Percentiles rank a stretch among this genome's conserved stretches.
These are phyloP conservation scores for Sigmodon hispidus DNA, from an alignment of 2,113 vertebrate species.

Conservation along the genomic window DNA sequence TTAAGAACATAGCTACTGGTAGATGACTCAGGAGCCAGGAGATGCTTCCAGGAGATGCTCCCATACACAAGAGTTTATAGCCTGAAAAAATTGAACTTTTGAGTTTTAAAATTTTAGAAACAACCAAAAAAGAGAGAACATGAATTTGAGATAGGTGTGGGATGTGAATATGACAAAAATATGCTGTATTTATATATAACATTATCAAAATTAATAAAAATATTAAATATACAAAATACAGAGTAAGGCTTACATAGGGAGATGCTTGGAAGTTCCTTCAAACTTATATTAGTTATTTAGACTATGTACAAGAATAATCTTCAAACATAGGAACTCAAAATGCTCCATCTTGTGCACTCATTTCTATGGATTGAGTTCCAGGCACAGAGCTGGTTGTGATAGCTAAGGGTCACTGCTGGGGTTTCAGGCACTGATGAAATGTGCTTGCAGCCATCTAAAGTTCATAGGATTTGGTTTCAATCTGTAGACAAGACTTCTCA, in stretches of 20 bases:
- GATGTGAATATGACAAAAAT: background rate
- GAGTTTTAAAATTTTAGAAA: background rate
- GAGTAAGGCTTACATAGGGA: background rate
- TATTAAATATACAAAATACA: background rate
- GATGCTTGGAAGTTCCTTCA: background rate
- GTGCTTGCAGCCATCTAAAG: background rate
- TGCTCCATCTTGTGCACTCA: background rate
- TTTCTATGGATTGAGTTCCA: background rate
- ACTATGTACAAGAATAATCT: background rate
- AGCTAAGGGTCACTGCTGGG: background rate
- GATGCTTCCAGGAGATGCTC: background rate
- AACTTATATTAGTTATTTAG: background rate
- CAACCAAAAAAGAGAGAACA: background rate
- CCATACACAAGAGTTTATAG: background rate
- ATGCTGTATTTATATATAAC: background rate
- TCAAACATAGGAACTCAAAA: background rate
- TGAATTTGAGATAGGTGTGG: no score
- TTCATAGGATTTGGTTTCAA: background rate
- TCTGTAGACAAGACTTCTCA: background rate
- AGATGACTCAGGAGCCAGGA: background rate
- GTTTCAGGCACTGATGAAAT: fast-evolving
- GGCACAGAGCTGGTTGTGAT: no score
- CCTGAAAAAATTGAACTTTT: background rate
- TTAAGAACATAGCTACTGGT: background rate
- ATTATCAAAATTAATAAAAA: background rate